Base-by-base conservation (phyloP, 2,113 vertebrate species). In the Sarotherodon lohbergeri region DNA sequence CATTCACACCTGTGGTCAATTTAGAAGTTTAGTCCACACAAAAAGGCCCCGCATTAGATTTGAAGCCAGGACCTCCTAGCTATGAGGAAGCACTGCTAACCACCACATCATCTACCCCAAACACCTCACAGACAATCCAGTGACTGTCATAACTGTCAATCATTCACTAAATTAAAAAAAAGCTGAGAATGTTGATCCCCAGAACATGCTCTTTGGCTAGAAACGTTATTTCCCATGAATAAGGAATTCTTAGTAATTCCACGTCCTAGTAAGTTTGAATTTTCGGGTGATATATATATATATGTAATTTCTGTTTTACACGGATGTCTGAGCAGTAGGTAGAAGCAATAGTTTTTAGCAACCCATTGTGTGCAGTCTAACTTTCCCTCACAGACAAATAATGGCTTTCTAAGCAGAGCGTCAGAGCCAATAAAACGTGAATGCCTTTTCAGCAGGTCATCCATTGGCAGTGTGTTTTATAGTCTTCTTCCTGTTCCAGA, bases 401-500 rank as follows among this genome's bases (percentile, higher is more conserved):
- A 91, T 32, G 73, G 79, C 63, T 32, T 81, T 86, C 81, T 82
- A 73, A 94, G 92, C 88, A 7, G 80, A 86, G 88, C 83, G 91
- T 93, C 90, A 80, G 61, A 87, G 78, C 79, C 86, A 90, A 84
- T 93, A 92, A 94, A 95, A 83, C 7, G 85, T 48, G 82, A 93
- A 95, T 93, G 91, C 93, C 91, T 93, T 94, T 93, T 94, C 82
- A 89, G 82, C 88, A 89, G 92, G 86, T 93, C 95, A 93, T 91
- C 90, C 81, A 80, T 82, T 95, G 95, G 94, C 91, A 79, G 81
- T 0, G 32, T 2, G 4, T 93, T 95, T 95, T 93, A 95, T 86
- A 63, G 86, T 81, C 63, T 55, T 93, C 82, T 94, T 92, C 92
- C 93, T 92, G 83, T 87, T 93, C 50, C 82, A 88, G 29, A 83